A percentile compares a stretch with the other conserved stretches of the same genome.
Evolutionary conservation across 2,113 vertebrate genomes (phyloP).

Genomic region (Cettia cetti): DNA sequence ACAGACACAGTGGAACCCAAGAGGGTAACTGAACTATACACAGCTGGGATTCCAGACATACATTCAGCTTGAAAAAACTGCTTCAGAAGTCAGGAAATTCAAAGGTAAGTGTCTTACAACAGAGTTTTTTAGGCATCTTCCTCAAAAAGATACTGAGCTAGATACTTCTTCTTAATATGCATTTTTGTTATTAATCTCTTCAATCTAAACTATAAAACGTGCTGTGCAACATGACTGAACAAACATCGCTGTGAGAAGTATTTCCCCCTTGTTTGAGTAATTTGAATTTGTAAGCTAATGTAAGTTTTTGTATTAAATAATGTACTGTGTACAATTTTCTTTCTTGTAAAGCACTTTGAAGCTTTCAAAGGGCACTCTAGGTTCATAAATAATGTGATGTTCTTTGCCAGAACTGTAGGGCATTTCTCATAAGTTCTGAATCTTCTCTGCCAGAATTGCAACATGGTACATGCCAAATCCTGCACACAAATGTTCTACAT

Average conservation of each 20-base stretch:
- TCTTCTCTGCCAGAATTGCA: constrained; percentile 47
- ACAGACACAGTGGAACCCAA: background rate
- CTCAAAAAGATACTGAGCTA: constrained; percentile 16
- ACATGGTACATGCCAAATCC: constrained; percentile 45
- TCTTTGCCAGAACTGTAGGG: constrained; percentile 59
- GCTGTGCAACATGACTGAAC: constrained; percentile 53
- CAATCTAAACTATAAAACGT: constrained; percentile 28
- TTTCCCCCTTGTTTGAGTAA: constrained; percentile 14
- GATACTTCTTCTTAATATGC: constrained; percentile 36
- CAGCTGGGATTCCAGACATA: background rate
- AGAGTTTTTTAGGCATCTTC: background rate
- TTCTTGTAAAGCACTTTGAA: constrained; percentile 59
- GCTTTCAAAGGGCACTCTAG: constrained; percentile 55
- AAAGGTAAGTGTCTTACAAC: background rate
- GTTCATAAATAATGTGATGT: constrained; percentile 51
- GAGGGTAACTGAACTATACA: background rate
- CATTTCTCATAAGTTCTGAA: constrained; percentile 48
- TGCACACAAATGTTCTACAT: constrained; percentile 35
- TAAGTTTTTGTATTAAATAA: constrained; percentile 61
- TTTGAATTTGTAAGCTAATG: constrained; percentile 63
- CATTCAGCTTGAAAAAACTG: background rate
- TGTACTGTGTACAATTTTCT: constrained; percentile 46
- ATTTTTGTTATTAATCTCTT: constrained; percentile 50
- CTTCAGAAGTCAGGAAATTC: background rate
- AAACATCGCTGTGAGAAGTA: constrained; percentile 31